Conservation (phyloP, 1,140 invertebrate genomes). For the Palaemon carinicauda region DNA sequence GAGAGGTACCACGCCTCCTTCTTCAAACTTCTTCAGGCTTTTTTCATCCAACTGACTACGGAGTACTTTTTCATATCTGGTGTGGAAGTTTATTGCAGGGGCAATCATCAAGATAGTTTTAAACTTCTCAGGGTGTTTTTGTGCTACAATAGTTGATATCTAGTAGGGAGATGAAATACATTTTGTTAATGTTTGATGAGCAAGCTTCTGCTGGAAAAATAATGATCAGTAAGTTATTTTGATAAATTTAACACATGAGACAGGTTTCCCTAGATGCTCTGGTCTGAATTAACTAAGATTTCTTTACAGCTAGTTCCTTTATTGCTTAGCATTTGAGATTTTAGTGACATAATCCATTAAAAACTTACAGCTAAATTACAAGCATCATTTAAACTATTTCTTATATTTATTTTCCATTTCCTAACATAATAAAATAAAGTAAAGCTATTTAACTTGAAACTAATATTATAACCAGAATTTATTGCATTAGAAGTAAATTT, state of each 20-base stretch:
- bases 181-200: background rate
- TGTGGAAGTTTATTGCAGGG: slow-evolving; percentile 19
- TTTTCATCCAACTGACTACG: background rate
- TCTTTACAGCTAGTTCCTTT: too few species aligned
- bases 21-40: slow-evolving; percentile 10
- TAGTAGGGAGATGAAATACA: background rate
- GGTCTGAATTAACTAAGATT: too few species aligned
- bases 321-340: too few species aligned
- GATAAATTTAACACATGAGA: background rate
- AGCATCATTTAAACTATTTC: too few species aligned
- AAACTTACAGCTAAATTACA: too few species aligned
- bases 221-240: background rate
- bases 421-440: too few species aligned
- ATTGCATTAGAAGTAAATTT: too few species aligned
- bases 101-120: slow-evolving; percentile 16
- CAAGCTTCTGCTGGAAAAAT: background rate
- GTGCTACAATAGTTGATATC: background rate
- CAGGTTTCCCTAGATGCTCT: too few species aligned
- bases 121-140: slow-evolving; percentile 16
- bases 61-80: slow-evolving; percentile 3
- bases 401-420: too few species aligned
- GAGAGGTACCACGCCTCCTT: background rate
- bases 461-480: too few species aligned
- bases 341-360: too few species aligned
- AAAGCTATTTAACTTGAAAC: too few species aligned